Evolutionary conservation across 1,140 invertebrate species (phyloP).

Genomic region (Philopotamus ludificatus): DNA sequence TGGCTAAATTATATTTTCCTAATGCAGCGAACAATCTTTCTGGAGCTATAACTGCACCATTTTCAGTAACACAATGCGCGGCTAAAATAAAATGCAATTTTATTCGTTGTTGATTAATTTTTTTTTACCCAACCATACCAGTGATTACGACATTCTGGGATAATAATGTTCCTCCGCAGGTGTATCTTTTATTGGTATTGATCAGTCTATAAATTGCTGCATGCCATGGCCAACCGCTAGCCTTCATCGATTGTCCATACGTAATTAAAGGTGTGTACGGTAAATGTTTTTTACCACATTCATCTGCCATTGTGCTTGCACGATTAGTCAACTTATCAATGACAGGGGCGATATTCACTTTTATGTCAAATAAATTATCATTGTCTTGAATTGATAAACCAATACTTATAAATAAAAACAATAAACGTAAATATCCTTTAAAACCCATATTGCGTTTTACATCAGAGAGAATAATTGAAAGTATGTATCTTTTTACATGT

Average conservation of each 20-base stretch:
- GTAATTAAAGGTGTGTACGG: conserved; percentile 1
- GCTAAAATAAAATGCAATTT: conserved; percentile 42
- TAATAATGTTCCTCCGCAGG: conserved; percentile 7
- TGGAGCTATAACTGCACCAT: conserved; percentile 41
- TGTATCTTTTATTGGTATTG: neutral
- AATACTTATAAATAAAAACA: too few relatives aligned
- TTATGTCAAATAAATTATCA: too few relatives aligned
- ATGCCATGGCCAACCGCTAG: conserved; percentile 16
- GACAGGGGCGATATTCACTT: too few relatives aligned
- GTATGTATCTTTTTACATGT: too few relatives aligned
- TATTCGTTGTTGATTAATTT: neutral
- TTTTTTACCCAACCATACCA: conserved; percentile 1
- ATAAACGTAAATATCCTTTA: too few relatives aligned
- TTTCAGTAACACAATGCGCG: conserved; percentile 48
- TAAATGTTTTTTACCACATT: neutral
- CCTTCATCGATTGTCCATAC: conserved; percentile 31
- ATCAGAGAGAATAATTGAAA: too few relatives aligned
- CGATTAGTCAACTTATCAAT: too few relatives aligned
- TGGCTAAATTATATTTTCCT: conserved; percentile 42
- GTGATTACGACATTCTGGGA: neutral
- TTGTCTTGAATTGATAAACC: too few relatives aligned
- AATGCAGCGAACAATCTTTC: conserved; percentile 45
- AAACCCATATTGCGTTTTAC: too few relatives aligned
- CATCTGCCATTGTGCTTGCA: too few relatives aligned
- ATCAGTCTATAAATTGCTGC: conserved; percentile 52